Conservation (phyloP, 2,797 vertebrate species). For the Sebastes taczanowskii region DNA sequence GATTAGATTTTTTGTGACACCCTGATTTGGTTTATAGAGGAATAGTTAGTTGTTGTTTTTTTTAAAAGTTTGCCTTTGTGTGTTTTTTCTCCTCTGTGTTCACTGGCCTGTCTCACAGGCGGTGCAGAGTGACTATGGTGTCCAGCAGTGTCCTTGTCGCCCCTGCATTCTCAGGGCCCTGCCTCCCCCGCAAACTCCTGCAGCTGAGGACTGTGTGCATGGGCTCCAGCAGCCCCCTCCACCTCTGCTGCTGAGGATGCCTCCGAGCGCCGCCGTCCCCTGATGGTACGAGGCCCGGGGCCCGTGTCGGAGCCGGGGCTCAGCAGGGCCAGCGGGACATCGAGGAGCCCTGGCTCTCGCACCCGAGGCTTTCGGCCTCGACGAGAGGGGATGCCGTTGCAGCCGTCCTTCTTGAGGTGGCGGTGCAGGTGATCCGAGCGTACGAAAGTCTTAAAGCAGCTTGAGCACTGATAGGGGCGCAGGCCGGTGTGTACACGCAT, state of each 20-base stretch:
- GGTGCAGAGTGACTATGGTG: slow-evolving; percentile 71
- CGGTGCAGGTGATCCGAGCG: slow-evolving; percentile 98
- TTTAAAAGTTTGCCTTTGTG: slow-evolving; percentile 81
- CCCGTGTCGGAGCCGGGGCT: slow-evolving; percentile 57
- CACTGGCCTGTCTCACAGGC: slow-evolving; percentile 74
- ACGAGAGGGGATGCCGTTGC: slow-evolving; percentile 94
- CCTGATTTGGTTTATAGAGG: slow-evolving; percentile 91
- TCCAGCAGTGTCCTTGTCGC: slow-evolving; percentile 68
- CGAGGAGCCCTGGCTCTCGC: slow-evolving; percentile 82
- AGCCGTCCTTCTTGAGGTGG: slow-evolving; percentile 98
- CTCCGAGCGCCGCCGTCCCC: slow-evolving; percentile 77
- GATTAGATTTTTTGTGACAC: slow-evolving; percentile 90
- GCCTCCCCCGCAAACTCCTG: slow-evolving; percentile 71
- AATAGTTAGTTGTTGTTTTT: slow-evolving; percentile 82
- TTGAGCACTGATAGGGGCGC: slow-evolving; percentile 98
- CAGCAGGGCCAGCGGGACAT: slow-evolving; percentile 66
- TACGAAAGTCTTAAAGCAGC: slow-evolving; percentile 98
- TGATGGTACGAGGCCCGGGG: slow-evolving; percentile 71
- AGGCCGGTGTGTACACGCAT: slow-evolving; percentile 98
- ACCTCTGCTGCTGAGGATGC: slow-evolving; percentile 50
- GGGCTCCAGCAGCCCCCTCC: slow-evolving; percentile 63
- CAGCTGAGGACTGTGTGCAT: slow-evolving; percentile 75
- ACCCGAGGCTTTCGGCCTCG: slow-evolving; percentile 92
- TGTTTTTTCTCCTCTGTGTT: slow-evolving; percentile 80
- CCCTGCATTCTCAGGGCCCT: slow-evolving; percentile 70